These are phyloP conservation scores for Hydroisotoma schaefferi DNA, from an alignment of 2,888 invertebrate species.

Conservation along the genomic window DNA sequence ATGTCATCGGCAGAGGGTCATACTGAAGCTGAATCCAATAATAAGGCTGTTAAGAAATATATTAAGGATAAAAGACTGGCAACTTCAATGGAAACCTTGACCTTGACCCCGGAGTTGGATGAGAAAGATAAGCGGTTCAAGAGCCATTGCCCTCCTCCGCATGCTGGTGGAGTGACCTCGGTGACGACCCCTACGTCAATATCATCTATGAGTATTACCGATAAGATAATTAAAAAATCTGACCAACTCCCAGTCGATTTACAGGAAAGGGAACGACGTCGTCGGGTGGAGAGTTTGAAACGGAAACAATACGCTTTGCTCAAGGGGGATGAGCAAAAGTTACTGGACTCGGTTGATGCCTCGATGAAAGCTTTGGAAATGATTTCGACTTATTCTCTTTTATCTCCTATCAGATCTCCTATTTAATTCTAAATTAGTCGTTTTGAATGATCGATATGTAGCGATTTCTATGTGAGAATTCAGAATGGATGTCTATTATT, in stretches of 20 bases:
- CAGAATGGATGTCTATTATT: neutral
- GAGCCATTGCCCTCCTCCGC: neutral
- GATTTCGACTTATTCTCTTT: slow-evolving; percentile 31
- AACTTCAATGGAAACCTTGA: neutral
- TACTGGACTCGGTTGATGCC: slow-evolving; percentile 33
- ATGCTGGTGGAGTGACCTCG: too few species aligned
- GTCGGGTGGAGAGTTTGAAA: slow-evolving; percentile 27
- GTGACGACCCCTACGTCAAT: too few species aligned
- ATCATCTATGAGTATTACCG: slow-evolving; percentile 35
- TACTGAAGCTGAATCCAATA: neutral
- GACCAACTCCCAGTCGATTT: slow-evolving; percentile 27
- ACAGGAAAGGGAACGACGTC: slow-evolving; percentile 28
- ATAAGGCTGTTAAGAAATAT: neutral
- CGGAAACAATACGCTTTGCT: slow-evolving; percentile 32
- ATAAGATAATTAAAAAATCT: slow-evolving; percentile 35
- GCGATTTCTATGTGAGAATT: neutral
- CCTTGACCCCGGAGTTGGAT: neutral
- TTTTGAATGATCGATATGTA: neutral
- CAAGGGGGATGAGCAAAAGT: slow-evolving; percentile 32
- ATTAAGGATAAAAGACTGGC: neutral
- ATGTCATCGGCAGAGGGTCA: neutral
- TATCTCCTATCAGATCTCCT: slow-evolving; percentile 41
- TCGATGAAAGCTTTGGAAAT: slow-evolving; percentile 41
- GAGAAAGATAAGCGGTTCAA: neutral
- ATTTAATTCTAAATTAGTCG: slow-evolving; percentile 18